Percentiles rank a stretch among this genome's conserved stretches.
These are phyloP conservation scores for Catocala sponsa DNA, from an alignment of 2,888 invertebrate genomes.

Conservation along the genomic window DNA sequence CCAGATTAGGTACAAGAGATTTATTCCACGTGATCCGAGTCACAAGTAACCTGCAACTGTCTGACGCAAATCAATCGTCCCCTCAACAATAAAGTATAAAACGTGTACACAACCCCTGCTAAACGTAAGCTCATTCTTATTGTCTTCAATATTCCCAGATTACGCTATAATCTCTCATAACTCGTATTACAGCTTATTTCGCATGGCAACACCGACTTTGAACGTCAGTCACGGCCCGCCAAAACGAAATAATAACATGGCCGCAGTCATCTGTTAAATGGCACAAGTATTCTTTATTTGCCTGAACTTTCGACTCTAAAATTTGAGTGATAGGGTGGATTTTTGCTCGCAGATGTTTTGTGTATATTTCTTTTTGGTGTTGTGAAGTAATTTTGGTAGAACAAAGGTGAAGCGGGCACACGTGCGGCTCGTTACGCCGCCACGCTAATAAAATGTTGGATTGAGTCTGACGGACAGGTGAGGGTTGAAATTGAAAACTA, in stretches of 20 bases:
- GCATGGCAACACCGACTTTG: slow-evolving; percentile 86
- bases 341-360: slow-evolving; percentile 31
- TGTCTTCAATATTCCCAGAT: slow-evolving; percentile 88
- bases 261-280: slow-evolving; percentile 40
- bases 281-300: slow-evolving; percentile 36
- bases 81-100: slow-evolving; percentile 65
- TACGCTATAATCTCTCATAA: slow-evolving; percentile 86
- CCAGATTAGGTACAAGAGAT: too few species aligned
- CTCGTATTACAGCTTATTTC: slow-evolving; percentile 86
- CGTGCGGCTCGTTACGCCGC: slow-evolving; percentile 80
- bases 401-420: slow-evolving; percentile 79
- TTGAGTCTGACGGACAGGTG: slow-evolving; percentile 81
- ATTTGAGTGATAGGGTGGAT: slow-evolving; percentile 25
- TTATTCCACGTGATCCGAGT: too few species aligned
- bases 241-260: slow-evolving; percentile 86
- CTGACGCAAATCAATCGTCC: slow-evolving; percentile 30
- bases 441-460: slow-evolving; percentile 85
- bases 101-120: slow-evolving; percentile 43
- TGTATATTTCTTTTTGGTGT: slow-evolving; percentile 47
- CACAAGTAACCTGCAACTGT: background rate
- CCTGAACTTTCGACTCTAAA: slow-evolving; percentile 47
- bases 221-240: slow-evolving; percentile 84
- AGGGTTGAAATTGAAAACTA: slow-evolving; percentile 84
- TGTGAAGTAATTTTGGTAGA: slow-evolving; percentile 72
- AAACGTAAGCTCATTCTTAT: slow-evolving; percentile 82